Base-by-base conservation (phyloP, 2,888 invertebrate species). In the Beris morrisii region DNA sequence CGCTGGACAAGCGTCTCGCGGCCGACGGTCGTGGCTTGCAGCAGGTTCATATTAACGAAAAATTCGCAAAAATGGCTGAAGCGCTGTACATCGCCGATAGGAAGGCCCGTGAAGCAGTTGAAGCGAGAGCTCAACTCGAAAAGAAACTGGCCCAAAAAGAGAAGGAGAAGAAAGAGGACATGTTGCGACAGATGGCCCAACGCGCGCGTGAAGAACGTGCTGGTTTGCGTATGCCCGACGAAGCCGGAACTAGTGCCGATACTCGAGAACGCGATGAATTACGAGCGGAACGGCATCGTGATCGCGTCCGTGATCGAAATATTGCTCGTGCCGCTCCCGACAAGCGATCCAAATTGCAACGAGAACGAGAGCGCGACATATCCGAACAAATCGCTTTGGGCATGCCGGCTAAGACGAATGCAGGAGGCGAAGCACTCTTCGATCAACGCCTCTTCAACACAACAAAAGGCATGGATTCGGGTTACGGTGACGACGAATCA, bases 341-440 rank as follows among this genome's bases (percentile, higher is more conserved):
- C 75, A 97, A 97, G 77, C 86, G 93, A 80, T 88, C 93, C 0
- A 92, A 95, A 73, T 79, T 97, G 65, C 93, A 93, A 74, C 86
- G 91, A 50, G 94, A 95, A 75, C 85, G 96, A 3, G 99, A 99
- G 73, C 87, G 99, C 4, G 99, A 99, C 76, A 96, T 99, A 67
- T 97, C 96, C 7, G 99, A 99, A 78, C 96, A 98, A 83, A 98
- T 99, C 72, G 99, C 99, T 0, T 84, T 99, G 12, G 98, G 98
- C 0, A 82, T 98, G 82, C 98, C 98, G 0, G 91, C 95, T 0
- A 91, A 92, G 76, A 86, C 86, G 4, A 80, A 84, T 9, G 79
- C 83, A 7, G 86, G 85, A 5, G 89, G 88, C 0, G 97, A 96
- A 75, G 87, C 88, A 0, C 88, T 93, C 77, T 99, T 97, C 78